These are phyloP conservation scores for Poeciliopsis infans DNA, from an alignment of 2,797 vertebrate species.

Conservation along the genomic window DNA sequence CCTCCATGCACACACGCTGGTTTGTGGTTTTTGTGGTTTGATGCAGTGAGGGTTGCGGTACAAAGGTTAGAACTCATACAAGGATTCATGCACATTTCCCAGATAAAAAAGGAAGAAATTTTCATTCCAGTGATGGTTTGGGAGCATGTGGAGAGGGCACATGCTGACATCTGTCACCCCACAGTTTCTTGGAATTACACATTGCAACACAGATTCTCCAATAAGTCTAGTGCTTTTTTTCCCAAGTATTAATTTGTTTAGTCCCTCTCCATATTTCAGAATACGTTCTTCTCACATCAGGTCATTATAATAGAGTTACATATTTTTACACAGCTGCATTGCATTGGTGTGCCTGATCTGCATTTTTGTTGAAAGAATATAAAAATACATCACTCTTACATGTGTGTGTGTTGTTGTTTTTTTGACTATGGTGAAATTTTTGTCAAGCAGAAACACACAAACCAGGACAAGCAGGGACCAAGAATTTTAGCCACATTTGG, in stretches of 20 bases:
- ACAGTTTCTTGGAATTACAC: background rate
- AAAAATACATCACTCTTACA: conserved; percentile 1
- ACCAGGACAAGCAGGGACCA: conserved; percentile 2
- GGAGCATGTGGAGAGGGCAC: background rate
- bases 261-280: background rate
- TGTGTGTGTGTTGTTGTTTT: too few relatives aligned
- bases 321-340: conserved; percentile 17
- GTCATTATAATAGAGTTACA: background rate
- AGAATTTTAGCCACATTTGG: background rate
- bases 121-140: conserved; percentile 19
- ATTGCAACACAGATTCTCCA: background rate
- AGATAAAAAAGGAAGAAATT: conserved; percentile 7
- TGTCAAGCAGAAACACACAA: background rate
- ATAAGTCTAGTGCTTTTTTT: background rate
- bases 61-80: conserved; percentile 14
- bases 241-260: conserved; percentile 11
- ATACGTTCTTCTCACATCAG: conserved; percentile 18
- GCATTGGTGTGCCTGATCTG: conserved; percentile 18
- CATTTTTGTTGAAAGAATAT: conserved; percentile 9
- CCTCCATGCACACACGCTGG: too few relatives aligned
- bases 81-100: background rate
- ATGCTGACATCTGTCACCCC: conserved; percentile 17
- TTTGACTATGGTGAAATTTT: background rate
- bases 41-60: background rate
- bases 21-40: background rate